Base-by-base conservation (phyloP, 1,140 invertebrate species). In the Vanessa tameamea region DNA sequence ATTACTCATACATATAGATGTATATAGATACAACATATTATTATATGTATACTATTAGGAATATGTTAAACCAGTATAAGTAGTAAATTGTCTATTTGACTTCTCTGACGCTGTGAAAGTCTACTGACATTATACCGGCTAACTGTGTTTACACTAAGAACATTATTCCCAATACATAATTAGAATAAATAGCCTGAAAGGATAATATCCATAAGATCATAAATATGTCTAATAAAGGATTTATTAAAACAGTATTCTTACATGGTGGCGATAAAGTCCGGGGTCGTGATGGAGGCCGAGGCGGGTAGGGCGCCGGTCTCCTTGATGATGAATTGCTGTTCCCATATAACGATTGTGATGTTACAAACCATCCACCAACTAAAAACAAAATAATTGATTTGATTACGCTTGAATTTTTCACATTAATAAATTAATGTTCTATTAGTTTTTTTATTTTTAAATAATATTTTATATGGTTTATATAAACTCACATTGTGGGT, bases 301-400 rank as follows among this genome's bases (percentile, higher is more conserved):
- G 90, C 5, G 92, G 92, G 73, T 93, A 93, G 0, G 92, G 92
- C 65, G 92, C 91, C 47, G 92, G 87, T 57, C 92, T 84, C 53
- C 87, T 81, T 3, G 88, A 88, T 0, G 88, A 82, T 9, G 90
- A 77, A 69, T 86, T 90, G 50, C 89, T 85, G 65, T 88, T 82
- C 6, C 91, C 86, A 69, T 93, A 93, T 23, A 93, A 69, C 7
- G 90, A 87, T 76, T 93, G 92, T 55, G 91, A 93, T 7, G 92
- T 87, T 43, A 93, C 92, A 71, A 93, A 93, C 92, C 92, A 93
- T 13, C 92, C 92, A n/a, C 91, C 91, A 73, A 93, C 92, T 93
- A 80, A 23, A 86, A 85, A 72, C 67, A 15, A 76, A 74, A 76
- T 11, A 50, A 48, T 4, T 53, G 48, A 14, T 50, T 50, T 14